Evolutionary conservation across 2,888 invertebrate species (phyloP).

Genomic region (Euclidia mi): DNA sequence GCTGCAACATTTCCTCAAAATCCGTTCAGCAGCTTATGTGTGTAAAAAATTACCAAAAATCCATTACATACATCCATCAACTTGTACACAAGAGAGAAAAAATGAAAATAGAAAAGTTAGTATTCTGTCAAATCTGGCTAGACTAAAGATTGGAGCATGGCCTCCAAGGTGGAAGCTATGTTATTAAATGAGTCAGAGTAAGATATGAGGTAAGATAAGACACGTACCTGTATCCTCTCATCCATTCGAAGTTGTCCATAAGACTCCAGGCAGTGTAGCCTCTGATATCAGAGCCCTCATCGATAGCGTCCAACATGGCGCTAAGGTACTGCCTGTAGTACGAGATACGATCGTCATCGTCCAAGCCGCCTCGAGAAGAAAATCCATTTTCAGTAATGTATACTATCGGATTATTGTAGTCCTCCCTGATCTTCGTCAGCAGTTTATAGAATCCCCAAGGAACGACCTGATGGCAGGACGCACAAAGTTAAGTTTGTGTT

Average conservation of each 20-base stretch:
- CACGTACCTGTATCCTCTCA: slow-evolving; percentile 82
- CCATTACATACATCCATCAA: too few species aligned
- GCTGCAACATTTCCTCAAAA: too few species aligned
- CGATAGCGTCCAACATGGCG: slow-evolving; percentile 73
- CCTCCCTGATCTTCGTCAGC: slow-evolving; percentile 80
- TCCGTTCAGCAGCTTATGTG: too few species aligned
- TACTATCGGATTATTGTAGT: slow-evolving; percentile 86
- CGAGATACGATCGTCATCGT: slow-evolving; percentile 77
- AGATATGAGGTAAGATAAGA: neutral
- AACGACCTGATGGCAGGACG: slow-evolving; percentile 68
- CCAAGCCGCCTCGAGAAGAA: slow-evolving; percentile 59
- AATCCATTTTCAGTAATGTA: slow-evolving; percentile 90
- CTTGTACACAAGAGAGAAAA: too few species aligned
- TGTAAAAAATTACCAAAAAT: too few species aligned
- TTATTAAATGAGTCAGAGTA: too few species aligned
- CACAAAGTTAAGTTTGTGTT: slow-evolving; percentile 3
- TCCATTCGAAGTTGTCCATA: slow-evolving; percentile 91
- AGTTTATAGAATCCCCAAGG: slow-evolving; percentile 90
- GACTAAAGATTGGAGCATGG: too few species aligned
- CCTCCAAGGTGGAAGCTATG: too few species aligned
- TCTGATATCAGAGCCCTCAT: slow-evolving; percentile 75
- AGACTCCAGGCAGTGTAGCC: slow-evolving; percentile 90
- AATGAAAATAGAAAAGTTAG: too few species aligned
- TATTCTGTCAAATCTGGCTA: too few species aligned
- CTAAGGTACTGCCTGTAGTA: slow-evolving; percentile 75